These are phyloP conservation scores for Trisateles emortualis DNA, from an alignment of 2,888 invertebrate species.

Conservation along the genomic window DNA sequence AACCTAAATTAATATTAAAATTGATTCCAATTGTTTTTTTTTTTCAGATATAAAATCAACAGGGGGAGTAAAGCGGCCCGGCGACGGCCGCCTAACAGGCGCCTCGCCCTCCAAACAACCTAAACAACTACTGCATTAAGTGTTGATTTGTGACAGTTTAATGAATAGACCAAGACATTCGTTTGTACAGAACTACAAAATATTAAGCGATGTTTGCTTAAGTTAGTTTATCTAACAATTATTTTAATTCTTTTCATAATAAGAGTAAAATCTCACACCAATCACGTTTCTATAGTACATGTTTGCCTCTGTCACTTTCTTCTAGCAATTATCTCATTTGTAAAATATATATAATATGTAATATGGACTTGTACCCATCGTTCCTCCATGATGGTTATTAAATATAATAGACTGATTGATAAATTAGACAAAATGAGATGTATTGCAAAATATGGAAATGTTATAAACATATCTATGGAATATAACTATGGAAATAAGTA, in stretches of 20 bases:
- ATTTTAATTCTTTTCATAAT: conserved; percentile 36
- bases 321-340: conserved; percentile 37
- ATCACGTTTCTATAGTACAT: conserved; percentile 12
- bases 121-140: conserved; percentile 79
- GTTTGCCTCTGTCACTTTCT: conserved; percentile 17
- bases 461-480: conserved; percentile 62
- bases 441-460: conserved; percentile 60
- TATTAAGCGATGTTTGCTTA: conserved; percentile 44
- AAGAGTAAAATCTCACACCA: conserved; percentile 49
- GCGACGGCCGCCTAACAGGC: conserved; percentile 78
- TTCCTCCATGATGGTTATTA: conserved; percentile 20
- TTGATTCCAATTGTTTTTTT: no score
- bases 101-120: conserved; percentile 84
- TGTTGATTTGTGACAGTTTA: conserved; percentile 45
- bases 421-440: conserved; percentile 46
- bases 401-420: conserved; percentile 53
- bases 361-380: conserved; percentile 35
- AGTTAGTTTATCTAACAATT: conserved; percentile 48
- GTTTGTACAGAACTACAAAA: conserved; percentile 53
- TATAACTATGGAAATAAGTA: conserved; percentile 66
- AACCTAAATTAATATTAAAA: no score
- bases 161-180: conserved; percentile 50
- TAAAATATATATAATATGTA: conserved; percentile 45
- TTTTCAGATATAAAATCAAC: conserved; percentile 74
- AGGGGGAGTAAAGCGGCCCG: conserved; percentile 77